These are phyloP conservation scores for Ophioderma brevispina DNA, from an alignment of 35 echinoderm and acorn worm species.

Conservation along the genomic window DNA sequence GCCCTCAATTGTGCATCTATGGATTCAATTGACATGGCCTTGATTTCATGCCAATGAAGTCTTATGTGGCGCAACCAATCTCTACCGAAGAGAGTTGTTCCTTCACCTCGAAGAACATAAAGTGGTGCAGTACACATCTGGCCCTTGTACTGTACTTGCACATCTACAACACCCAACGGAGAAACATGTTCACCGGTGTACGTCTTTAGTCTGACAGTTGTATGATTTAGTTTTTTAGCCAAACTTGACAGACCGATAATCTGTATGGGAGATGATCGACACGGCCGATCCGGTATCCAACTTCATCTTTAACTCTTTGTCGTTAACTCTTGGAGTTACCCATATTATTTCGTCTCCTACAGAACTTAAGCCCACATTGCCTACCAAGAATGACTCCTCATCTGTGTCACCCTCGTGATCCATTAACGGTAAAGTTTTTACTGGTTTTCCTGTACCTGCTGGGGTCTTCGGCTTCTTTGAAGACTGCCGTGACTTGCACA, in stretches of 20 bases:
- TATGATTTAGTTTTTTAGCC: conserved; percentile 21
- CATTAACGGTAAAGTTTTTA: too few relatives aligned
- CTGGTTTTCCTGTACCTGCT: too few relatives aligned
- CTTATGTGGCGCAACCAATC: conserved; percentile 28
- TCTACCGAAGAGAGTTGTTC: conserved; percentile 12
- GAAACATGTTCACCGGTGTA: conserved; percentile 38
- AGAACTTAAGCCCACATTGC: too few relatives aligned
- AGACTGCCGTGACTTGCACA: too few relatives aligned
- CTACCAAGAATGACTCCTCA: too few relatives aligned
- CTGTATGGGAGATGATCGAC: conserved; percentile 21
- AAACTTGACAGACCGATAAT: background rate
- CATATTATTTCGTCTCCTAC: background rate
- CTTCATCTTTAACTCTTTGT: conserved; percentile 8
- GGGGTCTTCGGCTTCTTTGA: too few relatives aligned
- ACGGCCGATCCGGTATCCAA: conserved; percentile 40
- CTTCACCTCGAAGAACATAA: conserved; percentile 14
- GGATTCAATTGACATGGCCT: background rate
- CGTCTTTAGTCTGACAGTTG: background rate
- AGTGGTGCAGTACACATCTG: background rate
- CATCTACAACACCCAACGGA: background rate
- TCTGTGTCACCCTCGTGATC: too few relatives aligned
- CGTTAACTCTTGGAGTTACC: background rate
- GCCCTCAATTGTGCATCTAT: background rate
- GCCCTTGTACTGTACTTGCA: background rate
- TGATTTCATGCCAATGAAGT: too few relatives aligned